Evolutionary conservation across 2,797 vertebrate species (phyloP), one percentile per base, ranked within the genome.

Genomic region (Danio tinwini): DNA sequence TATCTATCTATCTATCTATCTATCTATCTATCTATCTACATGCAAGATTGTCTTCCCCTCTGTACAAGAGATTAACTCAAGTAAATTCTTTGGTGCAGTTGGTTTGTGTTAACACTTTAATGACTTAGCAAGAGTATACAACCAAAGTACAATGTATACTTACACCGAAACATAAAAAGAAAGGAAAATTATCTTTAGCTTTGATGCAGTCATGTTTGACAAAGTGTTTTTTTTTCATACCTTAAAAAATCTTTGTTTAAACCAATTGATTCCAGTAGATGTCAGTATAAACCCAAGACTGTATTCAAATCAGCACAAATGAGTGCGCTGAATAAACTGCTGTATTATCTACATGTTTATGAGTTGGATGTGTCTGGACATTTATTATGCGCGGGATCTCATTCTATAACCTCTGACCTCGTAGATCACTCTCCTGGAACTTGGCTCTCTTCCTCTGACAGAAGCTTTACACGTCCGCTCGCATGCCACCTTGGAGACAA

Each of bases 401-500:
- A 70, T 74, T 74, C 87, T 90, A 8, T 42, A 63, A 55, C 42
- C 56, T 56, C 21, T 85, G 47, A 56, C 13, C 17, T n/a, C 13
- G 0, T 64, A 29, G 17, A 86, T 11, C 2, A 4, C 79, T 86
- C 81, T 88, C 44, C 76, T 80, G 50, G 13, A 55, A 62, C 80
- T 4, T 76, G 81, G 6, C 61, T 58, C 82, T 56, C 84, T 87
- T 55, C 50, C 47, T 59, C 72, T 47, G 47, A 7, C 52, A 52
- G 39, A 42, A 52, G 4, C 77, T 13, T 42, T 87, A 83, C 97
- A 99, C 0, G 47, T 72, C 80, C 73, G 89, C 89, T 93, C 90
- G 83, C 97, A 99, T 53, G 91, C 94, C 7, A 93, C 93, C 88
- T 95, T 89, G 0, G 94, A 91, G 44, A 74, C 58, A 82, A 98